Evolutionary conservation across 2,113 vertebrate genomes (phyloP).

Genomic region (Propithecus coquereli): DNA sequence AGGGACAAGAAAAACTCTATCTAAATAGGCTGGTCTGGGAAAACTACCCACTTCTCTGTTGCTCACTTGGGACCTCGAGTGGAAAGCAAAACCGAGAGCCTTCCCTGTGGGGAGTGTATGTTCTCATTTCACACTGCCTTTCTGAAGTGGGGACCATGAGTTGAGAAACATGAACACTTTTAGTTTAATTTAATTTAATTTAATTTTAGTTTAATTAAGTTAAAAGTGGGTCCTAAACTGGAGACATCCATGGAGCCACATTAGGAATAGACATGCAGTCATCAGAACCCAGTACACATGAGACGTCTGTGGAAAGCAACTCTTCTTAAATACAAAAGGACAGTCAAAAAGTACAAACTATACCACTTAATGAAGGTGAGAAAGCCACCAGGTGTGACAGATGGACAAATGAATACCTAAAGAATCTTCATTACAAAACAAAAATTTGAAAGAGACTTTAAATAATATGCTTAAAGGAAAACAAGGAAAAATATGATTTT

Average conservation of each 20-base stretch:
- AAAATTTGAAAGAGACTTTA: not conserved
- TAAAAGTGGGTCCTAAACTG: not conserved
- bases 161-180: not conserved
- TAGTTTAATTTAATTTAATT: no score
- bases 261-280: not conserved
- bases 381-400: not conserved
- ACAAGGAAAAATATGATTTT: not conserved
- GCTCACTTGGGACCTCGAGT: not conserved
- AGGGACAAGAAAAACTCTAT: not conserved
- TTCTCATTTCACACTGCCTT: not conserved
- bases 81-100: not conserved
- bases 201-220: no score
- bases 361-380: not conserved
- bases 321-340: not conserved
- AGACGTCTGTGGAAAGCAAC: not conserved
- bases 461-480: not conserved
- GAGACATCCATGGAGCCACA: not conserved
- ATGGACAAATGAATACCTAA: not conserved
- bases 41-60: not conserved
- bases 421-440: not conserved
- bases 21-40: not conserved
- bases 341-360: not conserved
- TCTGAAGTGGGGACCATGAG: not conserved
- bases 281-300: not conserved
- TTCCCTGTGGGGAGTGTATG: not conserved